Evolutionary conservation across 2,797 vertebrate species (phyloP), one percentile per base, ranked within the genome.

Genomic region (Sitta carolinensis): DNA sequence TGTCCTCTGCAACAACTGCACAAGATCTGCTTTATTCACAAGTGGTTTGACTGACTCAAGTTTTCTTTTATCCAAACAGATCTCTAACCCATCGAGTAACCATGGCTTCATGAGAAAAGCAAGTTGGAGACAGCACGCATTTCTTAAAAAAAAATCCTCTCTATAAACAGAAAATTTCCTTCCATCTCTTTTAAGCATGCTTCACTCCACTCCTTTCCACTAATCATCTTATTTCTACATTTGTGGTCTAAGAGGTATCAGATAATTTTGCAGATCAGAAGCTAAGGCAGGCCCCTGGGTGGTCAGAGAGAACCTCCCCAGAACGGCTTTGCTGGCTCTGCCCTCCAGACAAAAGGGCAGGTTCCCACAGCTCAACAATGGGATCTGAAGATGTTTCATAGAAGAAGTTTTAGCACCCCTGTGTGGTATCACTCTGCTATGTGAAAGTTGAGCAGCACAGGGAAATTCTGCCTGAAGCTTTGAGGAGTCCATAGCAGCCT

Each of bases 401-500:
- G 85, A 97, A 98, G 98, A 97, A 98, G 98, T 98, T 98, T 98
- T 98, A 98, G 98, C 98, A 98, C 98, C 98, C 98, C 98, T 98
- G 93, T 98, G 98, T 98, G 98, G 98, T 97, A 97, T 97, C 79
- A 96, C 59, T 94, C 87, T 95, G 96, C 94, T 95, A 96, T 95
- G 78, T 95, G 95, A 95, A 85, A 96, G 87, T 84, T 47, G 94
- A 98, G 98, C 97, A 97, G 96, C 59, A 86, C 93, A 91, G 43
- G 2, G 74, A 97, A 96, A 95, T 95, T 74, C 14, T 92, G 85
- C 74, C 88, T 84, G 92, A 61, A 92, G 80, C 75, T 85, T 84
- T 4, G 1, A 51, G 58, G 72, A 85, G 64, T 32, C 62, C 2
- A 54, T 66, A 74, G 70, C 74, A 89, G 89, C 66, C 51, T 54